Conservation (phyloP, 1,140 invertebrate species). For the Scaptodrosophila lebanonensis region DNA sequence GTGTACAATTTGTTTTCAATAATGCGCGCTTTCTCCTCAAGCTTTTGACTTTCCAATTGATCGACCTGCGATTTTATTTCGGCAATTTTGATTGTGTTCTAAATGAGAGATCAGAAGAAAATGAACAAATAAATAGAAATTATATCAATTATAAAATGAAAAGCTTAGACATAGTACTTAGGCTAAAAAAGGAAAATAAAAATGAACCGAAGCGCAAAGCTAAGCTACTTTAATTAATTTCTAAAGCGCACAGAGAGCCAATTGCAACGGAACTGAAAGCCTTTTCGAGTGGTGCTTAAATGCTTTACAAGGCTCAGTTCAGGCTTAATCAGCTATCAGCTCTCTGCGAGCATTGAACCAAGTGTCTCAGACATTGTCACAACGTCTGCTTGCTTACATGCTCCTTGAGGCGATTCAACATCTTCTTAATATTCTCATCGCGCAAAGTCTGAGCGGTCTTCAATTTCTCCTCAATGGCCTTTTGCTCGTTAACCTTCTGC, state of each 20-base stretch:
- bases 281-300: too few relatives aligned
- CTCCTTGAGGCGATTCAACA: constrained; percentile 91
- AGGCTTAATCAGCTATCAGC: too few relatives aligned
- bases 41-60: constrained; percentile 80
- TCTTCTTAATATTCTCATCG: constrained; percentile 91
- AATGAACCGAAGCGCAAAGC: too few relatives aligned
- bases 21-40: constrained; percentile 83
- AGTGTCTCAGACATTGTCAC: neutral
- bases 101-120: constrained; percentile 56
- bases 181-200: constrained; percentile 19
- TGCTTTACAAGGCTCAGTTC: too few relatives aligned
- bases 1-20: constrained; percentile 85
- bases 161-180: constrained; percentile 9
- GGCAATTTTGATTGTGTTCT: constrained; percentile 83
- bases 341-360: too few relatives aligned
- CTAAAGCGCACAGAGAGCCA: too few relatives aligned
- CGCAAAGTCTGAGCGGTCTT: constrained; percentile 89
- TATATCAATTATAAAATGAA: constrained; percentile 33
- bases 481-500: constrained; percentile 89
- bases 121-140: constrained; percentile 42
- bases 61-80: constrained; percentile 83
- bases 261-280: too few relatives aligned
- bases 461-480: constrained; percentile 90
- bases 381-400: constrained; percentile 82
- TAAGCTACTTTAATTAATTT: too few relatives aligned